These are phyloP conservation scores for Athene noctua DNA, from an alignment of 2,113 vertebrate species.

Conservation along the genomic window DNA sequence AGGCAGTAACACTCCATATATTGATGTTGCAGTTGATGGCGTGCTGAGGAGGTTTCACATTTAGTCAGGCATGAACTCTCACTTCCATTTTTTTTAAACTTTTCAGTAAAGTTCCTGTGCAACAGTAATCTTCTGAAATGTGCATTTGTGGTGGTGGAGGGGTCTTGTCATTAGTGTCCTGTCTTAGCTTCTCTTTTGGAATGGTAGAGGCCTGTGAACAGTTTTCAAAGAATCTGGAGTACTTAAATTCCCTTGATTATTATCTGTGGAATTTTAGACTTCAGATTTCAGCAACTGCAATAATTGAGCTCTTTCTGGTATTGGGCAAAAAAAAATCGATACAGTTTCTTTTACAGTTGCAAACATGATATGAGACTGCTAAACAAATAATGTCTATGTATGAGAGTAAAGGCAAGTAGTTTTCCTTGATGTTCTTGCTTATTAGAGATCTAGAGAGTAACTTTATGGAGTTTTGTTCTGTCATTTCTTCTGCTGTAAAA, in stretches of 20 bases:
- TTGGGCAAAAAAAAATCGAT: neutral
- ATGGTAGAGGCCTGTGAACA: neutral
- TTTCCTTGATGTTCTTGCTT: neutral
- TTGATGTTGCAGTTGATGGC: neutral
- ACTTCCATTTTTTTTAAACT: neutral
- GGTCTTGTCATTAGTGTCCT: neutral
- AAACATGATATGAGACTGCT: neutral
- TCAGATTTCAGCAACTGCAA: neutral
- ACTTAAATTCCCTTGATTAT: neutral
- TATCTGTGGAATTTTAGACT: neutral
- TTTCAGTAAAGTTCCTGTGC: neutral
- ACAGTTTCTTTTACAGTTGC: neutral
- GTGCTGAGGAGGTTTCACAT: neutral
- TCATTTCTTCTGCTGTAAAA: neutral
- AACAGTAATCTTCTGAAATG: neutral
- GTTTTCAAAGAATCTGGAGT: neutral
- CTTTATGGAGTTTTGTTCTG: neutral
- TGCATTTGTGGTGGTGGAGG: too few relatives aligned
- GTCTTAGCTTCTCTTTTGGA: neutral
- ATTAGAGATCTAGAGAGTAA: neutral
- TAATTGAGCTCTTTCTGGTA: neutral
- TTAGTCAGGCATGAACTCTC: neutral
- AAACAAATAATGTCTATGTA: neutral
- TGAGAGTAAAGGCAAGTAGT: neutral
- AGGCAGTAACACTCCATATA: neutral